Evolutionary conservation across 2,113 vertebrate genomes (phyloP).

Genomic region (Cepphus grylle): DNA sequence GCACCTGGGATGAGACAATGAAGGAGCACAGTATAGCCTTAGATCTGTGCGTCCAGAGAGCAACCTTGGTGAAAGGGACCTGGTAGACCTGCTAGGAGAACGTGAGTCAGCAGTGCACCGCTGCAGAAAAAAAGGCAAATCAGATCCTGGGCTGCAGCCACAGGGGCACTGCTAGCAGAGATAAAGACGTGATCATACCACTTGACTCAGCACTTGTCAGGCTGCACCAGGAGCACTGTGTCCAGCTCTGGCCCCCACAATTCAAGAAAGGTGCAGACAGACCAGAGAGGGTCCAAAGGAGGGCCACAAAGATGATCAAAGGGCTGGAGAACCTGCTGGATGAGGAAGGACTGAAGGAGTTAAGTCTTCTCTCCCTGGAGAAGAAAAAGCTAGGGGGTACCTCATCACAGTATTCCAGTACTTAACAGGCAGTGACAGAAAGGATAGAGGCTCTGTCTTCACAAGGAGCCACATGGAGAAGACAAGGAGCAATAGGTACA

Average conservation of each 20-base stretch:
- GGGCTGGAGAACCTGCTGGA: background rate
- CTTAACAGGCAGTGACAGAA: background rate
- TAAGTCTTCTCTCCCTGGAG: background rate
- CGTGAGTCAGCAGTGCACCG: background rate
- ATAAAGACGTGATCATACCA: accelerated
- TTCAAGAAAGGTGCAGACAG: background rate
- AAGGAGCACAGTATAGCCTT: background rate
- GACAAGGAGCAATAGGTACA: background rate
- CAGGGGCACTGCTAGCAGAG: too few relatives aligned
- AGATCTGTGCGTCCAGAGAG: background rate
- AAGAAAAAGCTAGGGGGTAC: background rate
- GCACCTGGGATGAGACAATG: background rate
- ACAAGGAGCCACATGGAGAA: background rate
- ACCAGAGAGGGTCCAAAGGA: background rate
- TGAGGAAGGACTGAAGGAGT: background rate
- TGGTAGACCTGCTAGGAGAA: background rate
- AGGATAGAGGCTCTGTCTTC: background rate
- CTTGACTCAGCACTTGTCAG: background rate
- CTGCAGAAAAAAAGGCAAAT: background rate
- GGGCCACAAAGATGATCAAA: background rate
- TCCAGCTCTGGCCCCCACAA: background rate
- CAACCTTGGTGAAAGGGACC: background rate
- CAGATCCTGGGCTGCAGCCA: background rate
- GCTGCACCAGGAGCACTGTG: background rate
- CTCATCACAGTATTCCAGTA: accelerated